Evolutionary conservation across 2,888 invertebrate genomes (phyloP), one percentile per base, ranked within the genome.

Genomic region (Lepidochitona cinerea): DNA sequence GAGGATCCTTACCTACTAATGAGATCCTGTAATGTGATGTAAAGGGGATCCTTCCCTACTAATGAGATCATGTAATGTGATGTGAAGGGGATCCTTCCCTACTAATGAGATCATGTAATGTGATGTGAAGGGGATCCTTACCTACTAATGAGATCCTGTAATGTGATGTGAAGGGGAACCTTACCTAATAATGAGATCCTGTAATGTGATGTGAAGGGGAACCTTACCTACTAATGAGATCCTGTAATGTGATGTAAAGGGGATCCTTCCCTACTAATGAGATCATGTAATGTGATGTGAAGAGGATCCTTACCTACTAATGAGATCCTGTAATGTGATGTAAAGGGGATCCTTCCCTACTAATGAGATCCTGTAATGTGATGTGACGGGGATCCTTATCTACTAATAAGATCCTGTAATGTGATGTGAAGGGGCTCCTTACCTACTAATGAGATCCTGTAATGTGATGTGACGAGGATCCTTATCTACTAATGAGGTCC

Each of bases 251-350:
- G 41, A 41, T 41, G 9, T 18, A 12, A 18, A 12, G 18, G 41
- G 41, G 41, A 18, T 41, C 18, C n/a, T n/a, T n/a, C n/a, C n/a
- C n/a, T n/a, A n/a, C n/a, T n/a, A n/a, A n/a, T n/a, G n/a, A n/a
- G n/a, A 18, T 41, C 41, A 41, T 98, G 97, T 79, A 96, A 95
- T 0, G 98, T 96, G 97, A 99, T 98, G 92, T 98, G 98, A 92
- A 97, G n/a, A 98, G 82, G 98, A 96, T 92, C 98, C 98, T 92
- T 98, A 94, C 94, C 94, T 94, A 73, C 93, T 92, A 67, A 96
- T 93, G 71, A 98, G 92, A 92, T 98, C 98, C 83, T 94, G 94
- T 2, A 97, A 91, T 0, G 97, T 97, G 81, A 98, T 97, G 89
- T 94, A 93, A 14, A 94, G 92, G 0, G 96, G 95, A 9, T 59